A percentile compares a stretch with the other conserved stretches of the same genome.
These are phyloP conservation scores for Drosophila maculinotata DNA, from an alignment of 2,888 invertebrate species.

Conservation along the genomic window DNA sequence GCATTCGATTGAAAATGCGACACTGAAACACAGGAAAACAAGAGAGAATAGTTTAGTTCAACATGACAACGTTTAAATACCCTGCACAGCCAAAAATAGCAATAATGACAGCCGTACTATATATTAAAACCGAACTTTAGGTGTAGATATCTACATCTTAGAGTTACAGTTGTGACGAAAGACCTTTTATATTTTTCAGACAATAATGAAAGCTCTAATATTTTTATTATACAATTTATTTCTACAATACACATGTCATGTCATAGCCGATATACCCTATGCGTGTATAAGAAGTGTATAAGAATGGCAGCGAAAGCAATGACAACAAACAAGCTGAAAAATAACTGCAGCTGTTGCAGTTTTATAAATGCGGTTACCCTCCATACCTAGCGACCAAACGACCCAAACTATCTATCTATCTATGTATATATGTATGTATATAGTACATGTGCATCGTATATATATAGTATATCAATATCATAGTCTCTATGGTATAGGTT, in stretches of 20 bases:
- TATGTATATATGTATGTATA: constrained; percentile 1
- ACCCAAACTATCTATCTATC: constrained; percentile 8
- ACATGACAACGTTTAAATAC: constrained; percentile 12
- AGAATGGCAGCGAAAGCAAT: constrained; percentile 39
- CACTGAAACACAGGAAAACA: constrained; percentile 8
- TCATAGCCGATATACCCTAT: background rate
- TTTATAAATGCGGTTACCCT: constrained; percentile 71
- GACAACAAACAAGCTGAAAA: constrained; percentile 73
- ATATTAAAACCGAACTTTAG: too few species aligned
- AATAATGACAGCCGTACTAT: too few species aligned
- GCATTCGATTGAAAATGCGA: constrained; percentile 31
- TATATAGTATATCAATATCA: constrained; percentile 34
- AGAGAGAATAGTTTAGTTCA: background rate
- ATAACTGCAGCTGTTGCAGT: constrained; percentile 79
- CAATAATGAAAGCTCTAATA: too few species aligned
- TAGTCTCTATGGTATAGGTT: constrained; percentile 1
- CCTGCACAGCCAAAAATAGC: constrained; percentile 22
- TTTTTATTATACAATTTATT: too few species aligned
- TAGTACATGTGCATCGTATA: background rate
- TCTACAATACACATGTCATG: too few species aligned
- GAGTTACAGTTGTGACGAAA: too few species aligned
- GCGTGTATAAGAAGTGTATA: constrained; percentile 25
- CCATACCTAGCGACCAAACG: constrained; percentile 1
- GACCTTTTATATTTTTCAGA: too few species aligned
- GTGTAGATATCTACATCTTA: too few species aligned